phyloP scores from a whole-genome alignment of 2,797 vertebrate genomes.

The Loriculus beryllinus region DNA sequence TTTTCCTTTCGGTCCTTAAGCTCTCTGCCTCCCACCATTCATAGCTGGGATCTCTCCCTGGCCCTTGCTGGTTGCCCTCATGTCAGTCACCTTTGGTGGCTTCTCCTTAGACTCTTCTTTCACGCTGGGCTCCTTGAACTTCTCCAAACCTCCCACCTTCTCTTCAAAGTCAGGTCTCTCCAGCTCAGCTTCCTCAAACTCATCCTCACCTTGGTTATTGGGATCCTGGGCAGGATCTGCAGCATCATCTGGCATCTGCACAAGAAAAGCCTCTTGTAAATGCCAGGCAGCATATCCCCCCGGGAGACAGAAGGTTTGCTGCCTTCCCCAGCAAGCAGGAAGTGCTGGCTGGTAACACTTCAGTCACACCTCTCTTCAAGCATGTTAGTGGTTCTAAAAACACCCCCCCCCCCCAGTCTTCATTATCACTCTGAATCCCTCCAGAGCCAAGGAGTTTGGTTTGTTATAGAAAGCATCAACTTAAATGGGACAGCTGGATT shows the following conservation, averaged over 20 bases:
- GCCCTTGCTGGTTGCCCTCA: background rate
- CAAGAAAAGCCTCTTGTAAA: background rate
- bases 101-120: conserved; percentile 37
- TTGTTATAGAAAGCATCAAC: background rate
- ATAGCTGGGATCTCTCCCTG: background rate
- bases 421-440: background rate
- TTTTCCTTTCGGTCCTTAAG: background rate
- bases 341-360: background rate
- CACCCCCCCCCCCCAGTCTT: fast-evolving
- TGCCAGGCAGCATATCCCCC: background rate
- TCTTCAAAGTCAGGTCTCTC: conserved; percentile 69
- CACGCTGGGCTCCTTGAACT: background rate
- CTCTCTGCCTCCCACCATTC: background rate
- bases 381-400: fast-evolving
- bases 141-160: conserved; percentile 23
- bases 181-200: conserved; percentile 77
- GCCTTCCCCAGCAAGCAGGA: background rate
- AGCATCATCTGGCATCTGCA: conserved; percentile 56
- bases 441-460: background rate
- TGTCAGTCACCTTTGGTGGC: background rate
- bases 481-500: background rate
- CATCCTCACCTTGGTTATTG: conserved; percentile 72
- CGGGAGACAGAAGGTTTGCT: background rate
- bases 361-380: background rate
- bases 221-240: conserved; percentile 70